Evolutionary conservation across 2,888 invertebrate genomes (phyloP).

Genomic region (Schrankia costaestrigalis): DNA sequence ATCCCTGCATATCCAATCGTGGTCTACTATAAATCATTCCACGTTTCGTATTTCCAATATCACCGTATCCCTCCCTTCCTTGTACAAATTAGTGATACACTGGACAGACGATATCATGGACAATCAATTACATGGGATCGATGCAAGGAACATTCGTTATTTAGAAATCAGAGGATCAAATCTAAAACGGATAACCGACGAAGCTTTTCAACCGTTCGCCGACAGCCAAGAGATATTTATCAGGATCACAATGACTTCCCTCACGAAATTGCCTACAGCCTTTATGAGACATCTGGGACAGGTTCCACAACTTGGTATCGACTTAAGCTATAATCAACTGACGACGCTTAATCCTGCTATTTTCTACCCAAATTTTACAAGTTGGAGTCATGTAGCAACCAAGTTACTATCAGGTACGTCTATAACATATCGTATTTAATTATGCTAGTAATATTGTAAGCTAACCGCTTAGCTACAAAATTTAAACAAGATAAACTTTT

Average conservation of each 20-base stretch:
- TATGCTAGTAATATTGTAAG: conserved; percentile 8
- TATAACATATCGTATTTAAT: conserved; percentile 12
- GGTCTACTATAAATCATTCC: conserved; percentile 87
- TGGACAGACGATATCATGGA: conserved; percentile 87
- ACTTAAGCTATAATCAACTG: conserved; percentile 90
- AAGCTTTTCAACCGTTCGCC: conserved; percentile 88
- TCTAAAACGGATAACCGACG: conserved; percentile 86
- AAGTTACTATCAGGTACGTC: conserved; percentile 88
- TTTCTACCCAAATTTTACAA: conserved; percentile 92
- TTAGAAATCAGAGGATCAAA: conserved; percentile 89
- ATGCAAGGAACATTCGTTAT: conserved; percentile 88
- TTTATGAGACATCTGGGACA: conserved; percentile 88
- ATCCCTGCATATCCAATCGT: conserved; percentile 85
- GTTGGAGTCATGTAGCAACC: conserved; percentile 93
- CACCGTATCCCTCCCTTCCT: conserved; percentile 85
- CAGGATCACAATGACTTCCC: conserved; percentile 87
- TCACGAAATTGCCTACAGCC: conserved; percentile 89
- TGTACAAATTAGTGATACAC: conserved; percentile 88
- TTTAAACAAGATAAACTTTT: conserved; percentile 23
- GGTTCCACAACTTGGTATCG: conserved; percentile 89
- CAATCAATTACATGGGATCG: conserved; percentile 87
- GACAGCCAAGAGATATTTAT: conserved; percentile 88
- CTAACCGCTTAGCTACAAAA: conserved; percentile 6
- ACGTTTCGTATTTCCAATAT: conserved; percentile 84
- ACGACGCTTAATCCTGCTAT: conserved; percentile 89